These are phyloP conservation scores for Tinea pellionella DNA, from an alignment of 2,888 invertebrate species.

Conservation along the genomic window DNA sequence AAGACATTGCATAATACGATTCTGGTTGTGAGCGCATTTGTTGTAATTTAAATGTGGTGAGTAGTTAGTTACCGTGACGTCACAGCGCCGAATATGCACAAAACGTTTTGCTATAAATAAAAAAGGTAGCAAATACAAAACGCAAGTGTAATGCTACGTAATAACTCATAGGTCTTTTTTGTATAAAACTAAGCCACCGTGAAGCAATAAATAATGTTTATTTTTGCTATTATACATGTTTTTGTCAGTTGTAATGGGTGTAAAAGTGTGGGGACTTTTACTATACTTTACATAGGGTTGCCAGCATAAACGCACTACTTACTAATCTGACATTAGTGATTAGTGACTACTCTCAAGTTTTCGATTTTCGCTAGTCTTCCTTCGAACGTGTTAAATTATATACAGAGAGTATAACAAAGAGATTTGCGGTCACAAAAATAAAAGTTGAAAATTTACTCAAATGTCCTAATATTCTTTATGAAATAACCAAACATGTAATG, in stretches of 20 bases:
- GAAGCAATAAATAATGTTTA: slow-evolving; percentile 70
- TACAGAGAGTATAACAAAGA: no score
- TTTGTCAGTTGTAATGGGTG: slow-evolving; percentile 65
- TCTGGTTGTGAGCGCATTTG: neutral
- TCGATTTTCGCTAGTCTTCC: no score
- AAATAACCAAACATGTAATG: no score
- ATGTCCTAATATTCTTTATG: no score
- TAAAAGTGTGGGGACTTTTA: slow-evolving; percentile 27
- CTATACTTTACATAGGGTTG: no score
- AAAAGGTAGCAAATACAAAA: slow-evolving; percentile 48
- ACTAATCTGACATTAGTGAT: no score
- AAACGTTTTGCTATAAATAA: slow-evolving; percentile 59
- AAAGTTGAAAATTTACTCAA: no score
- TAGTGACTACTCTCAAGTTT: no score
- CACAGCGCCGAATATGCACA: slow-evolving; percentile 58
- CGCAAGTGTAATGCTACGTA: slow-evolving; percentile 60
- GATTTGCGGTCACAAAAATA: no score
- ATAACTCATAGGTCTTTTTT: slow-evolving; percentile 66
- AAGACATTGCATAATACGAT: neutral
- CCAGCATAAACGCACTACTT: no score
- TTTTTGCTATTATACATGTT: slow-evolving; percentile 68
- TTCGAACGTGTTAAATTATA: no score
- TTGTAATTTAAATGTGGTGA: neutral
- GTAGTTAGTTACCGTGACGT: slow-evolving; percentile 41
- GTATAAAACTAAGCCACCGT: slow-evolving; percentile 66